phyloP scores from a whole-genome alignment of 2,888 invertebrate species.

The Mesochorus sp. region DNA sequence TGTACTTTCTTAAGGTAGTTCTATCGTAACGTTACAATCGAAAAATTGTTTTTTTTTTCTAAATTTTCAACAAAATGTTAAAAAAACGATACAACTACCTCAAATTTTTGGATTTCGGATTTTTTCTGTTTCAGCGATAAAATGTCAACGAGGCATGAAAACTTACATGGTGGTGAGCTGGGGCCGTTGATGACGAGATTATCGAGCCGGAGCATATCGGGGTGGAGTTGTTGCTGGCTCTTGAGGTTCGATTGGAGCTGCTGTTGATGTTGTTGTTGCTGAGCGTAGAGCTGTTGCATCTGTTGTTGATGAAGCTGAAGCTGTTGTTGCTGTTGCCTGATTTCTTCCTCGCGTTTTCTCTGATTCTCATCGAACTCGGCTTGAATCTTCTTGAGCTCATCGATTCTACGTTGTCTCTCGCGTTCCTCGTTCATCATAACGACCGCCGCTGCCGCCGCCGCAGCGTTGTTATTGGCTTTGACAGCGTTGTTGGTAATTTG shows the following conservation, averaged over 20 bases:
- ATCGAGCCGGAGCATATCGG: slow-evolving; percentile 79
- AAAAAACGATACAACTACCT: too few species aligned
- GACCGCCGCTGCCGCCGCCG: too few species aligned
- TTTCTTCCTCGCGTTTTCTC: slow-evolving; percentile 82
- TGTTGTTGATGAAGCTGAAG: slow-evolving; percentile 81
- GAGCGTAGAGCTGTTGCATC: slow-evolving; percentile 62
- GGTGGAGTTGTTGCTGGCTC: slow-evolving; percentile 72
- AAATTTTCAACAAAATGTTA: too few species aligned
- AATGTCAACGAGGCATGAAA: too few species aligned
- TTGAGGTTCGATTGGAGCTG: slow-evolving; percentile 72
- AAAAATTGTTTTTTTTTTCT: too few species aligned
- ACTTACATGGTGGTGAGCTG: slow-evolving; percentile 74
- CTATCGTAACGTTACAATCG: too few species aligned
- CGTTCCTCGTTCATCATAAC: slow-evolving; percentile 80
- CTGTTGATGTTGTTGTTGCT: slow-evolving; percentile 71
- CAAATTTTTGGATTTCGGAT: too few species aligned
- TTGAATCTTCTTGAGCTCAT: slow-evolving; percentile 84
- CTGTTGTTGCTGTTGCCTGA: slow-evolving; percentile 81
- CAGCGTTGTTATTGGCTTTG: slow-evolving; percentile 65
- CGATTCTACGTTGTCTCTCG: slow-evolving; percentile 83
- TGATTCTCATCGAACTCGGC: slow-evolving; percentile 84
- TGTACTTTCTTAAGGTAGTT: background rate
- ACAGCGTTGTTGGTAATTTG: slow-evolving; percentile 71
- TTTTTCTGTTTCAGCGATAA: too few species aligned
- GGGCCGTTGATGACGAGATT: slow-evolving; percentile 80